These are phyloP conservation scores for Zalophus californianus DNA, from an alignment of 2,797 vertebrate genomes.

Conservation along the genomic window DNA sequence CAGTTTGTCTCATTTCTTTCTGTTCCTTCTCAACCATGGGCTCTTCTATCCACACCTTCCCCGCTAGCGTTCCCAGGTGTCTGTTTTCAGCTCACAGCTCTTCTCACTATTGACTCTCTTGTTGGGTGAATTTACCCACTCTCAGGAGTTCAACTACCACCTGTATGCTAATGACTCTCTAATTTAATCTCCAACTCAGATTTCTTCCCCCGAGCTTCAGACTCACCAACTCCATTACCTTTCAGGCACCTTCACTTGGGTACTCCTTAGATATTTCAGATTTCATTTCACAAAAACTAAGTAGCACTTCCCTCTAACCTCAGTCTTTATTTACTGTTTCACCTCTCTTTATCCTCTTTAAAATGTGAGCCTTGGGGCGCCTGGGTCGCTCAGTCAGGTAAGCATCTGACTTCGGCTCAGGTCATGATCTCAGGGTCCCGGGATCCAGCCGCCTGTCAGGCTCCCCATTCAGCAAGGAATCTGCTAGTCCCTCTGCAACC, in stretches of 20 bases:
- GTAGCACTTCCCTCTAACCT: neutral
- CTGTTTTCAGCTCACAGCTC: neutral
- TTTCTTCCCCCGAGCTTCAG: neutral
- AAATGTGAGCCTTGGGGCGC: neutral
- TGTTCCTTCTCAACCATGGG: neutral
- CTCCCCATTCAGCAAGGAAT: neutral
- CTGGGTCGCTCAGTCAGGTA: neutral
- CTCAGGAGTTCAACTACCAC: neutral
- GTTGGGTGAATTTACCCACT: neutral
- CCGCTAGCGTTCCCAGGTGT: neutral
- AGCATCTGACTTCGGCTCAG: neutral
- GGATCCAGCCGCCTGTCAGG: neutral
- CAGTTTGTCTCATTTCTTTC: neutral
- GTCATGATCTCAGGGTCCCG: neutral
- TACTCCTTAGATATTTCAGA: neutral
- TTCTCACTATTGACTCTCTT: neutral
- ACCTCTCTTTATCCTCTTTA: neutral
- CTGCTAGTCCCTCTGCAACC: neutral
- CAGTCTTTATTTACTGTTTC: neutral
- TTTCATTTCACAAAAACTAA: neutral
- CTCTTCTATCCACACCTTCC: neutral
- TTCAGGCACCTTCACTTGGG: neutral
- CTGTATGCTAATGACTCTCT: conserved; percentile 3
- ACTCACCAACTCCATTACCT: neutral
- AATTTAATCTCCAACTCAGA: neutral